Percentiles rank a stretch among this genome's conserved stretches.
Conservation (phyloP, 2,113 vertebrate genomes). For the Marmota monax region DNA sequence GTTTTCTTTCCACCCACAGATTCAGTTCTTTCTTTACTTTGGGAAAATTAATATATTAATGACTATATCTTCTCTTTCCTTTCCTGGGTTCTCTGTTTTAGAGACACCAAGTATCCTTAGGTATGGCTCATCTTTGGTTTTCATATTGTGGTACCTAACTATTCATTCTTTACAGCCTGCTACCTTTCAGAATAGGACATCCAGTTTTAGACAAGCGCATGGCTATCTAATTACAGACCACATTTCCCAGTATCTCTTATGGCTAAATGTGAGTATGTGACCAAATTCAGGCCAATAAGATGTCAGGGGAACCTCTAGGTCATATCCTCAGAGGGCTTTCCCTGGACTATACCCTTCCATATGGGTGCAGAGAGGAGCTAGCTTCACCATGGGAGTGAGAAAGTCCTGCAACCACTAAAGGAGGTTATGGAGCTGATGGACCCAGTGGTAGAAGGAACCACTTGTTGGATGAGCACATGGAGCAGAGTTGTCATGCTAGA, state of each 20-base stretch:
- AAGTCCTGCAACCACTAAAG: background rate
- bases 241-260: background rate
- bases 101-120: background rate
- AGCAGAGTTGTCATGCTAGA: background rate
- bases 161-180: background rate
- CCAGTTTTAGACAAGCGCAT: conserved; percentile 7
- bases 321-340: background rate
- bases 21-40: background rate
- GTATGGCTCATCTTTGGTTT: background rate
- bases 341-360: background rate
- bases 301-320: background rate
- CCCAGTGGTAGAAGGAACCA: background rate
- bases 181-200: background rate
- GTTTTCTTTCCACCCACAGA: conserved; percentile 1
- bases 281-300: background rate
- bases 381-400: background rate
- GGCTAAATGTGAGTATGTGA: background rate
- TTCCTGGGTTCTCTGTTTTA: conserved; percentile 33
- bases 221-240: background rate
- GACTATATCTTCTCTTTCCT: conserved; percentile 18
- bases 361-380: background rate
- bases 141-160: background rate
- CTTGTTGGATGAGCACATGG: background rate
- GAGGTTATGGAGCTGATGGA: background rate
- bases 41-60: background rate